These are phyloP conservation scores for Agelas oroides DNA, from an alignment of 37 sponge, comb jelly and placozoan genomes.

Conservation along the genomic window DNA sequence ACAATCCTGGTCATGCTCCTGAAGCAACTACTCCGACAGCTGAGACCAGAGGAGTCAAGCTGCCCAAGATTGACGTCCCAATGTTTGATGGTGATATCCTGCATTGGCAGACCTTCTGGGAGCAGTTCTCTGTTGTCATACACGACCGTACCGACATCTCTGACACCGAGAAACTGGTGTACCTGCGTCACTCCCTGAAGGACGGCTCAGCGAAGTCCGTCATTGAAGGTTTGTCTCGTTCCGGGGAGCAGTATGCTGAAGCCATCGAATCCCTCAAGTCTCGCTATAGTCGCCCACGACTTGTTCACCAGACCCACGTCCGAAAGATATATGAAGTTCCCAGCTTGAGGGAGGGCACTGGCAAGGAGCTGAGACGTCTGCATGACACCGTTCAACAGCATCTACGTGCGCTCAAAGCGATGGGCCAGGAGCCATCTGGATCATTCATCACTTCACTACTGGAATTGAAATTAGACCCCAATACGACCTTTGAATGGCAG, in stretches of 20 bases:
- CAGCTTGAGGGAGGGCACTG: constrained; percentile 7
- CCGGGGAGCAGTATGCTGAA: constrained; percentile 35
- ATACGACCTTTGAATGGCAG: constrained; percentile 14
- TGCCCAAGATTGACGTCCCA: constrained; percentile 47
- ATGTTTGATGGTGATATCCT: constrained; percentile 39
- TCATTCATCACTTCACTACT: constrained; percentile 24
- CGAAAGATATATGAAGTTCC: constrained; percentile 4
- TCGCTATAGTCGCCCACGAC: constrained; percentile 9
- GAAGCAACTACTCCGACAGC: no score
- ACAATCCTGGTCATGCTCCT: no score
- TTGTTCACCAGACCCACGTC: constrained; percentile 12
- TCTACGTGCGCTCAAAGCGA: no score
- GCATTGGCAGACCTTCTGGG: constrained; percentile 43
- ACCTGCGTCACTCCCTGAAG: constrained; percentile 43
- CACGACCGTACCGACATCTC: constrained; percentile 33
- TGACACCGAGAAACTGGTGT: constrained; percentile 40
- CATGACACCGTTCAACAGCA: constrained; percentile 19
- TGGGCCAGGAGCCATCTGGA: constrained; percentile 16
- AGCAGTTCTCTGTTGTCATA: constrained; percentile 32
- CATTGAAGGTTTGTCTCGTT: constrained; percentile 48
- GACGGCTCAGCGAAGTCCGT: constrained; percentile 46
- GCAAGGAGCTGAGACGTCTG: constrained; percentile 12
- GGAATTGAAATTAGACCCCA: not conserved
- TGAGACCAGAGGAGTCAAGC: constrained; percentile 7
- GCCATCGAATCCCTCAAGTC: not conserved